Conservation (phyloP, 2,888 invertebrate genomes). For the Notodonta dromedarius region DNA sequence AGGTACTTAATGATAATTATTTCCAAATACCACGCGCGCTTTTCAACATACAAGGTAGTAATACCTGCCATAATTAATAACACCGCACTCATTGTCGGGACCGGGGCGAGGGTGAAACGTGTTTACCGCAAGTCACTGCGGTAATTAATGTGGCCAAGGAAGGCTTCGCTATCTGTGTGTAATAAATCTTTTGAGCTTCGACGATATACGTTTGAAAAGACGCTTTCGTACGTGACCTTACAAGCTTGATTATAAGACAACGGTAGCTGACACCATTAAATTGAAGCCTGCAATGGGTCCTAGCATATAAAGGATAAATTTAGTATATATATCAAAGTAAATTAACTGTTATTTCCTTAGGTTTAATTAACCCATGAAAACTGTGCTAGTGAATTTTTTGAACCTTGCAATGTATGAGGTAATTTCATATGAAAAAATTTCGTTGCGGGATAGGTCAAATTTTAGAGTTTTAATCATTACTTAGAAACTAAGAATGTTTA, state of each 20-base stretch:
- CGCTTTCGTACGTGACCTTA: neutral
- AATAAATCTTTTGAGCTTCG: conserved; percentile 2
- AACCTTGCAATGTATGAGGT: too few relatives aligned
- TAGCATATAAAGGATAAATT: too few relatives aligned
- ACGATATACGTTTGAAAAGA: conserved; percentile 1
- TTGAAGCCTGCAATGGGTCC: neutral
- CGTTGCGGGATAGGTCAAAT: too few relatives aligned
- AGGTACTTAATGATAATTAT: too few relatives aligned
- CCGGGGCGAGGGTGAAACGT: neutral
- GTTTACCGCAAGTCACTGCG: conserved; percentile 6
- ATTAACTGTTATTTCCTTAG: too few relatives aligned
- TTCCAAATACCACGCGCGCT: neutral
- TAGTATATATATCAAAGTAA: too few relatives aligned
- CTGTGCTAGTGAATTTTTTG: too few relatives aligned
- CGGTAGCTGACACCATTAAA: neutral
- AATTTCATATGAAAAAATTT: too few relatives aligned
- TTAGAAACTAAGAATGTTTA: too few relatives aligned
- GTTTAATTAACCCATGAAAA: too few relatives aligned
- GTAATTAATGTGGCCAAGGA: neutral
- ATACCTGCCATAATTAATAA: conserved; percentile 4
- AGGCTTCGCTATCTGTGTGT: neutral
- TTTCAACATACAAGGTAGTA: neutral
- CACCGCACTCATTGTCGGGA: neutral
- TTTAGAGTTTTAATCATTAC: too few relatives aligned
- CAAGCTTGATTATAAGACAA: neutral